Percentiles rank a stretch among this genome's conserved stretches.
Evolutionary conservation across 35 echinoderm and acorn worm genomes (phyloP).

Genomic region (Ophioderma brevispina): DNA sequence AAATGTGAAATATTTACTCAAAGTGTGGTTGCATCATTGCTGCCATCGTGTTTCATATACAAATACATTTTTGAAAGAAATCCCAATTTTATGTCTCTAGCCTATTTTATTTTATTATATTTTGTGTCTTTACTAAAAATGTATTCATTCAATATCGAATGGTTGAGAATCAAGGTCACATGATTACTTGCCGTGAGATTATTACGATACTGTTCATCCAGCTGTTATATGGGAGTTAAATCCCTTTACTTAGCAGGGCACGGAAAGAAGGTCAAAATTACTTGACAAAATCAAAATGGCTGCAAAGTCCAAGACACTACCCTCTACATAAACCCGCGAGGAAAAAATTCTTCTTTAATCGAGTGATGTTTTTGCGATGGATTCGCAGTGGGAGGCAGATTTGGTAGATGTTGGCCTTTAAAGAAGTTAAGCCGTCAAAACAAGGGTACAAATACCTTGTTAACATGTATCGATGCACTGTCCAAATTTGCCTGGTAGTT

Average conservation of each 20-base stretch:
- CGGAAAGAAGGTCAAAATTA: background rate
- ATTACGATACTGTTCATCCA: constrained; percentile 42
- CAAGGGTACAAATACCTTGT: background rate
- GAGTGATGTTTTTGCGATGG: constrained; percentile 3
- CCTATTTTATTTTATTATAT: too few relatives aligned
- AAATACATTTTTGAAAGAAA: too few relatives aligned
- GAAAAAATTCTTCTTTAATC: background rate
- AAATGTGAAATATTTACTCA: too few relatives aligned
- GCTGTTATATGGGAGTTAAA: constrained; percentile 53
- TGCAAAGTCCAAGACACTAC: constrained; percentile 16
- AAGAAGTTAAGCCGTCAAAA: background rate
- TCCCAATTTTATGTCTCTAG: too few relatives aligned
- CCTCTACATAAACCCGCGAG: constrained; percentile 5
- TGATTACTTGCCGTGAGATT: constrained; percentile 1
- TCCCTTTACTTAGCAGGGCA: background rate
- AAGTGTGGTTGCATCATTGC: too few relatives aligned
- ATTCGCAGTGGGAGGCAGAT: constrained; percentile 22
- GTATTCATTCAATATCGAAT: too few relatives aligned
- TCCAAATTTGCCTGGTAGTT: constrained; percentile 13
- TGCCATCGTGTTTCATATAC: too few relatives aligned
- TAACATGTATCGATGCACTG: constrained; percentile 31
- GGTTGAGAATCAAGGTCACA: too few relatives aligned
- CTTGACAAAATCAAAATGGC: constrained; percentile 12
- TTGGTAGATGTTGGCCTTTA: background rate
- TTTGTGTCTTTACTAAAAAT: too few relatives aligned